These are phyloP conservation scores for Drosophila oshimai DNA, from an alignment of 1,140 invertebrate genomes.

Conservation along the genomic window DNA sequence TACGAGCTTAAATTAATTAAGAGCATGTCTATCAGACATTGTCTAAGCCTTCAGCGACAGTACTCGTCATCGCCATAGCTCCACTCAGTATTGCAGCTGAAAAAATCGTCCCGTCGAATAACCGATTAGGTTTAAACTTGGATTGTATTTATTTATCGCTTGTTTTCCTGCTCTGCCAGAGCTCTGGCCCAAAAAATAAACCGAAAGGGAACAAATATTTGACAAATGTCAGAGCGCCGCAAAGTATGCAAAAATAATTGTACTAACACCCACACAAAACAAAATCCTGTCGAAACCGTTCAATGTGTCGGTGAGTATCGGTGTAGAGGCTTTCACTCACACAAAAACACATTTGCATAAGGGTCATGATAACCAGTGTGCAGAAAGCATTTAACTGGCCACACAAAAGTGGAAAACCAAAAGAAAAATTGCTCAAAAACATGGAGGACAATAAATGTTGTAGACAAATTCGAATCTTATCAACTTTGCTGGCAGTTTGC, in stretches of 20 bases:
- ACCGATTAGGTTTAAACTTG: no score
- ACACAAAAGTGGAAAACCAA: conserved; percentile 66
- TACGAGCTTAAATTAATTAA: no score
- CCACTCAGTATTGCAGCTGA: conserved; percentile 31
- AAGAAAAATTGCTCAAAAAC: conserved; percentile 49
- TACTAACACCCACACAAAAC: conserved; percentile 58
- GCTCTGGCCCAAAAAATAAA: conserved; percentile 31
- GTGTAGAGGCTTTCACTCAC: background rate
- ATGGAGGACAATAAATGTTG: no score
- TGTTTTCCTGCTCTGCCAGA: no score
- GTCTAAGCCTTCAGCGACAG: conserved; percentile 16
- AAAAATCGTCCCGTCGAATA: conserved; percentile 35
- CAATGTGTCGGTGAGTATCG: conserved; percentile 1
- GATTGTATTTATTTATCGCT: no score
- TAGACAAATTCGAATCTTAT: no score
- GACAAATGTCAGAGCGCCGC: no score
- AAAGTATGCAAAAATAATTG: no score
- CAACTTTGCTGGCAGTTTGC: no score
- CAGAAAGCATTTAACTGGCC: no score
- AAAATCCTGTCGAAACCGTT: conserved; percentile 33
- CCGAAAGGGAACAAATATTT: conserved; percentile 71
- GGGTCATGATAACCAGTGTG: conserved; percentile 72
- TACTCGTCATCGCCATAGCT: conserved; percentile 17
- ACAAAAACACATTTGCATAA: conserved; percentile 31
- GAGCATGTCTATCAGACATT: conserved; percentile 48